Conservation (phyloP, 2,113 vertebrate genomes). For the Pantherophis guttatus region DNA sequence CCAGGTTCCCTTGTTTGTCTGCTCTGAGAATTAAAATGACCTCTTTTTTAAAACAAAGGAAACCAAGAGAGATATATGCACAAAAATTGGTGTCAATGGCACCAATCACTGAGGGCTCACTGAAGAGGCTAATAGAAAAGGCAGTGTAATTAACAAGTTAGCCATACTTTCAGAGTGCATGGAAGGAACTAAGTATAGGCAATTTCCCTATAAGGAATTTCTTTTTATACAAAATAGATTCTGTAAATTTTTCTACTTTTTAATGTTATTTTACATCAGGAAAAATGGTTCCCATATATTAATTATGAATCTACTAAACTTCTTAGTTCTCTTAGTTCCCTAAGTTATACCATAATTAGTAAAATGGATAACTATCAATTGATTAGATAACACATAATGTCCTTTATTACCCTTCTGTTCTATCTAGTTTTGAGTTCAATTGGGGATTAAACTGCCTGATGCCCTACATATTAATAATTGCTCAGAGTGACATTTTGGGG, state of each 20-base stretch:
- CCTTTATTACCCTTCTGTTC: slow-evolving; percentile 37
- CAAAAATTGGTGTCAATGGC: background rate
- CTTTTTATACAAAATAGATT: background rate
- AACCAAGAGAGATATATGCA: background rate
- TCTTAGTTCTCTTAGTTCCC: slow-evolving; percentile 30
- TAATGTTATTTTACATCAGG: background rate
- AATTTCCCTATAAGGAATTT: background rate
- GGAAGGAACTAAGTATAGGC: background rate
- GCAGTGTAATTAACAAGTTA: background rate
- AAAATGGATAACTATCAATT: slow-evolving; percentile 44
- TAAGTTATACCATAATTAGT: slow-evolving; percentile 28
- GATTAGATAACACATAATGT: slow-evolving; percentile 28
- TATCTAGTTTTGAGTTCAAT: slow-evolving; percentile 44
- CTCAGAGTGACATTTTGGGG: slow-evolving; percentile 54
- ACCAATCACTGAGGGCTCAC: background rate
- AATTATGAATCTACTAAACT: background rate
- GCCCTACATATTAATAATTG: slow-evolving; percentile 53
- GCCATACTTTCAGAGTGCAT: background rate
- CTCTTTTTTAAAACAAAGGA: background rate
- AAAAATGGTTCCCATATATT: background rate
- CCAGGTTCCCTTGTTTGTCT: background rate
- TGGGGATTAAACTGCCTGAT: slow-evolving; percentile 58
- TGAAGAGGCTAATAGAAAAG: background rate
- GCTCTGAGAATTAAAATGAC: background rate
- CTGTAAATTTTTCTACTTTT: background rate